Base-by-base conservation (phyloP, 2,113 vertebrate species). In the Crotalus horridus region DNA sequence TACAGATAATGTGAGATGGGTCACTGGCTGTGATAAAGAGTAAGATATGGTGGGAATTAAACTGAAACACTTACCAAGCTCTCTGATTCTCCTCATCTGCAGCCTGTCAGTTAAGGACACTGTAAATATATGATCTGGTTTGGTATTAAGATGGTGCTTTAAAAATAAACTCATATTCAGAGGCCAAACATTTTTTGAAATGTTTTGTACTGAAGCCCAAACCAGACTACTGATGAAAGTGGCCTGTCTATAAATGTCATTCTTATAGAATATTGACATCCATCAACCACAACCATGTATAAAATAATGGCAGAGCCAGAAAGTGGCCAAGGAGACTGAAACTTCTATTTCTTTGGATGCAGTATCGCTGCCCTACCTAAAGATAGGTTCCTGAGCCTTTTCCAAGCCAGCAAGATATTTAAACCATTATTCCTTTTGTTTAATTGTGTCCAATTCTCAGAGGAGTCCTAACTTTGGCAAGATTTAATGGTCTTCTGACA, bases 1-100 rank as follows among this genome's bases (percentile, higher is more conserved):
- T 94, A 95, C 96, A 97, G 97, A 98, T 97, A 97, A 96, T 97
- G 94, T 91, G 46, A 95, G 96, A 95, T 95, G 93, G 97, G 96
- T 96, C 97, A 96, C 94, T 94, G 95, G 93, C 94, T 93, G 96
- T 96, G 97, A 97, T 97, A 96, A 97, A 97, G n/a, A 86, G 96
- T 95, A 96, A 97, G 97, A 96, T 95, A 96, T 89, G 96, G 96
- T 97, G 97, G 97, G 97, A 98, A 97, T 97, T 95, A 96, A 96
- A 91, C 97, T 96, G 94, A 95, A 95, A 96, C 92, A 92, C 91
- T 95, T 95, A 90, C 92, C 91, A 95, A 96, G 56, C 54, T 91
- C 91, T 29, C 92, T 96, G 11, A 39, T 12, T n/a, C 33, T 21
- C 39, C 56, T 29, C 95, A 92, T 54, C 90, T 96, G 88, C 96